These are phyloP conservation scores for Carassius gibelio DNA, from an alignment of 2,113 vertebrate genomes.

Conservation along the genomic window DNA sequence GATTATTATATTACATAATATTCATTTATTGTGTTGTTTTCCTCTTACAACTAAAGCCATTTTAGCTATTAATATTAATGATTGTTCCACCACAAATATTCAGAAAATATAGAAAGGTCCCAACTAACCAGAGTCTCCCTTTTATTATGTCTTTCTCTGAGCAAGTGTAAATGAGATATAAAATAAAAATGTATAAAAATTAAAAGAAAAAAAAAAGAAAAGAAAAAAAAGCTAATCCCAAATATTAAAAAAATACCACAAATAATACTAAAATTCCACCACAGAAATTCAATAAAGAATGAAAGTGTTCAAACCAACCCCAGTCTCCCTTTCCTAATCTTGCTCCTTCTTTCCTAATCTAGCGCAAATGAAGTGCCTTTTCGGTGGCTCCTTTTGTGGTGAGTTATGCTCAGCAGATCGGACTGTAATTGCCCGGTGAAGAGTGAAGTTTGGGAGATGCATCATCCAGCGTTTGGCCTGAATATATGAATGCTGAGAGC, in stretches of 20 bases:
- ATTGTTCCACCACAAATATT: background rate
- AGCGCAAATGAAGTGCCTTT: conserved; percentile 43
- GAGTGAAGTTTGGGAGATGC: conserved; percentile 53
- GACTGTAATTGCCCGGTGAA: conserved; percentile 53
- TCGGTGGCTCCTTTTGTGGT: conserved; percentile 45
- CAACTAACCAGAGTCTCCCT: background rate
- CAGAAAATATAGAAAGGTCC: background rate
- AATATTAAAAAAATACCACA: background rate
- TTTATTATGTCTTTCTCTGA: background rate
- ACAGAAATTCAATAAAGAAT: background rate
- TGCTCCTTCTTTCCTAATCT: background rate
- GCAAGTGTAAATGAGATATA: background rate
- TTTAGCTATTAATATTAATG: background rate
- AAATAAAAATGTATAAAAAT: background rate
- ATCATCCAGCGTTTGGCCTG: conserved; percentile 47
- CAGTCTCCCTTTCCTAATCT: conserved; percentile 3
- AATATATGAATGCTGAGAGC: conserved; percentile 47
- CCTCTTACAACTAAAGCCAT: background rate
- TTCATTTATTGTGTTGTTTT: background rate
- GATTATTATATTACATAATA: background rate
- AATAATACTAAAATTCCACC: background rate
- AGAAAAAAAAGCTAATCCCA: background rate
- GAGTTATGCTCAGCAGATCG: conserved; percentile 51
- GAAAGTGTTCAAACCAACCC: background rate
- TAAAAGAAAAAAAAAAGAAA: no score